A percentile compares a stretch with the other conserved stretches of the same genome.
Conservation (phyloP, 2,113 vertebrate genomes). For the Rousettus leschenaultii region DNA sequence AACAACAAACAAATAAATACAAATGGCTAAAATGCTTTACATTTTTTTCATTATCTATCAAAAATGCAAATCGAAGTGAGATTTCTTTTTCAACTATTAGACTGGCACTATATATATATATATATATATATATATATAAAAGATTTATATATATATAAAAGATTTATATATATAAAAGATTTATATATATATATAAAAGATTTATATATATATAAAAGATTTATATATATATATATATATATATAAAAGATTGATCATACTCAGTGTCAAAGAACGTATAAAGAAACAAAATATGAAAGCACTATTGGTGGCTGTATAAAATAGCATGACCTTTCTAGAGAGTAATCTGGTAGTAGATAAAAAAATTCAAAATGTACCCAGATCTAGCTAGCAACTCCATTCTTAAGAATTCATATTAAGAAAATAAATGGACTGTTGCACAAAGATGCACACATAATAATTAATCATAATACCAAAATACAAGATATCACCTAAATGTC, state of each 20-base stretch:
- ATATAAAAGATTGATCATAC: not conserved
- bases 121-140: too few relatives aligned
- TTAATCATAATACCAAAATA: not conserved
- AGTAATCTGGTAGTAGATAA: not conserved
- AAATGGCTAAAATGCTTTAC: not conserved
- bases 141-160: too few relatives aligned
- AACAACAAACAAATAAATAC: not conserved
- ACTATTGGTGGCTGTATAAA: not conserved
- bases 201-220: too few relatives aligned
- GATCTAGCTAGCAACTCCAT: not conserved
- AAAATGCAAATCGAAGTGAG: not conserved
- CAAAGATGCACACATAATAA: not conserved
- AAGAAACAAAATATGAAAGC: constrained; percentile 13
- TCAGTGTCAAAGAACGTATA: not conserved
- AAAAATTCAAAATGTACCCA: not conserved
- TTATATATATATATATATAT: too few relatives aligned
- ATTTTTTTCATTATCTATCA: not conserved
- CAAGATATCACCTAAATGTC: not conserved
- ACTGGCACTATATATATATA: not conserved
- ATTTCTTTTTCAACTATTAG: not conserved
- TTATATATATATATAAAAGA: too few relatives aligned
- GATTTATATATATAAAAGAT: too few relatives aligned
- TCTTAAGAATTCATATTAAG: constrained; percentile 23
- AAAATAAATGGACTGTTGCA: not conserved
- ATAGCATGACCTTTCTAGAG: not conserved